Base-by-base conservation (phyloP, 2,888 invertebrate species). In the Epistrophe grossulariae region DNA sequence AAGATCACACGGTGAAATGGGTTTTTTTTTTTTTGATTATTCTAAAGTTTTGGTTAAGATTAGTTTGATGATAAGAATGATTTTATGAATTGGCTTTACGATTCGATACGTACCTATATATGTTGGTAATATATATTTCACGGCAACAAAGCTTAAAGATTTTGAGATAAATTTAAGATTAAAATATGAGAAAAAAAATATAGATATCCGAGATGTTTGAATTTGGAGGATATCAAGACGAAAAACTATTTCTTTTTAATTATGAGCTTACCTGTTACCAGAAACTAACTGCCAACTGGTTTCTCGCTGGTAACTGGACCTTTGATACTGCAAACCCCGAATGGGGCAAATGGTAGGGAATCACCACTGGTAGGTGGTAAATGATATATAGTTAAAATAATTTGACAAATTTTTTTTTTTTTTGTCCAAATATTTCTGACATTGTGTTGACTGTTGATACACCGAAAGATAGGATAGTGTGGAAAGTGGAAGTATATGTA, bases 1-100 rank as follows among this genome's bases (percentile, higher is more conserved):
- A 78, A 81, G 62, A 74, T 38, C 35, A 60, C 74, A 52, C 60
- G 57, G 48, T 64, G 38, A 45, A 52, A 38, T 4, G 3, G 74
- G 68, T 43, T 6, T 19, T 55, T 55, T 43, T 60, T 57, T 40
- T 8, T 5, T 17, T 45, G 1, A 3, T n/a, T 15, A 71, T 35
- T 31, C 59, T 17, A 35, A 79, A 38, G 50, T 50, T 35, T 60
- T 52, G 48, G 11, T 57, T 4, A 73, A 24, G 82, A 83, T 83
- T 24, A 68, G 59, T 73, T 72, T 10, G 11, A n/a, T 43, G 82
- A 83, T 83, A 78, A 73, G 78, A 52, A 19, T 11, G 35, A 4
- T 83, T 83, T 83, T 72, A 83, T 83, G 66, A 83, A 83, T 83
- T 66, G 66, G 66, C 66, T 66, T 66, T 45, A 31, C 48, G 64